Base-by-base conservation (phyloP, 2,888 invertebrate species). In the Troilus luridus region DNA sequence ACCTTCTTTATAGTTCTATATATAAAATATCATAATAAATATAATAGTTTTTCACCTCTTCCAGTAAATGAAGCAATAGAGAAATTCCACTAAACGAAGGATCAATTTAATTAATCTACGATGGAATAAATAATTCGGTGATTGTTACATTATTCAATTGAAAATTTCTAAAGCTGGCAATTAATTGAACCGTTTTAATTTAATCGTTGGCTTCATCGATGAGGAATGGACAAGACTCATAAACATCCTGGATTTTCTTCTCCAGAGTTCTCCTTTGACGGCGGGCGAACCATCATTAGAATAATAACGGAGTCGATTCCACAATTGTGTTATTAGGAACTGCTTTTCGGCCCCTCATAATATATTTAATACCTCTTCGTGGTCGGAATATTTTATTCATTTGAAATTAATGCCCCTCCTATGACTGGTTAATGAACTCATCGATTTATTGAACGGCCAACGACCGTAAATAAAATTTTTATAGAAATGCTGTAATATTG, bases 321-420 rank as follows among this genome's bases (percentile, higher is more conserved):
- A 72, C 27, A 72, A 72, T 72, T 72, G 27, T 72, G 72, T 72
- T 72, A 72, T 72, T 72, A 72, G 27, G 72, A 72, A 72, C 72
- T 72, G 72, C 72, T 72, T 72, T 72, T 27, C 72, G 72, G 72
- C 72, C 72, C 67, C 27, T 72, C 10, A 72, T 72, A 14, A 72
- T 72, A 72, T 72, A 72, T 72, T 72, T 27, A 72, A 27, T 27
- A 27, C 72, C 24, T 27, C 17, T 72, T 72, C 72, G 72, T 72
- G 27, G 72, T 27, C 27, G 27, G 12, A 72, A 72, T 72, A 72
- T 27, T n/a, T 72, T 72, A 72, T 72, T 72, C 72, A 72, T 72
- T 72, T 72, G 72, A 72, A 72, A 72, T 72, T 72, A 72, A 72
- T 72, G 27, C 27, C 27, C 3, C 3, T 27, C 72, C 27, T 72